Percentiles rank a stretch among this genome's conserved stretches.
These are phyloP conservation scores for Drosophila fuyamai DNA, from an alignment of 1,140 invertebrate species.

Conservation along the genomic window DNA sequence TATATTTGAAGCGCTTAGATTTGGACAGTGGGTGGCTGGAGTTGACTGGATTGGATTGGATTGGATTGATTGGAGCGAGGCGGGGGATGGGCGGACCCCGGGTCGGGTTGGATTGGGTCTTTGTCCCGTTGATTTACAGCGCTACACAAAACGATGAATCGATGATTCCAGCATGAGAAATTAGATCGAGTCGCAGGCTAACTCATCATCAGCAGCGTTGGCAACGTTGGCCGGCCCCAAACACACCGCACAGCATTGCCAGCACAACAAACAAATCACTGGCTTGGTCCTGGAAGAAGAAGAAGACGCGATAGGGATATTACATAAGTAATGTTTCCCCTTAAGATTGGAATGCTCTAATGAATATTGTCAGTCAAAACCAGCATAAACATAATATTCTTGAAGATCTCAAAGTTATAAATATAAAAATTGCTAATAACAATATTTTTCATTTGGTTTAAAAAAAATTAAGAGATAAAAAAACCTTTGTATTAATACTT, in stretches of 20 bases:
- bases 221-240: constrained; percentile 34
- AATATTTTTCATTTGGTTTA: too few species aligned
- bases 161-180: constrained; percentile 81
- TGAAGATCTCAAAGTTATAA: too few species aligned
- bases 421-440: too few species aligned
- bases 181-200: constrained; percentile 67
- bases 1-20: constrained; percentile 77
- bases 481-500: too few species aligned
- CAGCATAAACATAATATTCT: too few species aligned
- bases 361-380: background rate
- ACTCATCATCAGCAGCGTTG: constrained; percentile 68
- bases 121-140: constrained; percentile 72
- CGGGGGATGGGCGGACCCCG: constrained; percentile 9
- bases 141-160: constrained; percentile 78
- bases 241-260: constrained; percentile 49
- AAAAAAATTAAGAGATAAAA: too few species aligned
- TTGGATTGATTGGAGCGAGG: constrained; percentile 64
- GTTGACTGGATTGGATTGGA: constrained; percentile 27
- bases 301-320: background rate
- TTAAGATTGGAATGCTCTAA: background rate
- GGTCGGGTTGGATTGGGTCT: constrained; percentile 33
- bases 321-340: too few species aligned
- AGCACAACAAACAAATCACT: constrained; percentile 71
- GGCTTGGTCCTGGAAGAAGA: background rate
- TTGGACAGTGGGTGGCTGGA: constrained; percentile 64